A percentile compares a stretch with the other conserved stretches of the same genome.
These are phyloP conservation scores for Laspeyria flexula DNA, from an alignment of 2,888 invertebrate species.

Conservation along the genomic window DNA sequence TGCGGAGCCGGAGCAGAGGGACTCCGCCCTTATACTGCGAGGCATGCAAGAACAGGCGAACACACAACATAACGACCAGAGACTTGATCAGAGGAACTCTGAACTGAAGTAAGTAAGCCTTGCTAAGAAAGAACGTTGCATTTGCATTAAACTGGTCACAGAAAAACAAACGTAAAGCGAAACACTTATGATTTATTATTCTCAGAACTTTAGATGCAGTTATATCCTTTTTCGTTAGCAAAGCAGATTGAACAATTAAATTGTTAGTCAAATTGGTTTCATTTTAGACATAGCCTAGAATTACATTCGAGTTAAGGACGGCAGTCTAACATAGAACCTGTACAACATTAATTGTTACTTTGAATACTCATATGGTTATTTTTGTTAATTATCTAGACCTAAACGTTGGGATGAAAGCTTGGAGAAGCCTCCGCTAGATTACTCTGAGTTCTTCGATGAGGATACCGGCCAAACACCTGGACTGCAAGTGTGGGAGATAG, in stretches of 20 bases:
- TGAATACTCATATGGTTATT: background rate
- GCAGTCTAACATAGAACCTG: too few relatives aligned
- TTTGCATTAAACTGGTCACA: too few relatives aligned
- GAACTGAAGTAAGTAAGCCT: slow-evolving; percentile 88
- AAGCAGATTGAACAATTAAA: too few relatives aligned
- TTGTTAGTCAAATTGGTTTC: too few relatives aligned
- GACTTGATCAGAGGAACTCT: slow-evolving; percentile 83
- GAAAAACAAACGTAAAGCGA: too few relatives aligned
- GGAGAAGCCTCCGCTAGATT: slow-evolving; percentile 97
- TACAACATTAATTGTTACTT: too few relatives aligned
- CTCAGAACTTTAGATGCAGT: too few relatives aligned
- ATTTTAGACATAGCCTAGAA: too few relatives aligned
- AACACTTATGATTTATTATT: too few relatives aligned
- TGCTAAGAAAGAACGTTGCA: too few relatives aligned
- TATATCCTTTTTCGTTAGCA: too few relatives aligned
- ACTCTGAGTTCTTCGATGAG: slow-evolving; percentile 98
- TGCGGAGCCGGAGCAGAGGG: slow-evolving; percentile 88
- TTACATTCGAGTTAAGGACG: too few relatives aligned
- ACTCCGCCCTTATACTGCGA: slow-evolving; percentile 95
- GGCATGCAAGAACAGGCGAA: slow-evolving; percentile 89
- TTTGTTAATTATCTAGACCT: slow-evolving; percentile 85
- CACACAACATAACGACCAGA: slow-evolving; percentile 89
- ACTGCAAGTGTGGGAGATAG: slow-evolving; percentile 99
- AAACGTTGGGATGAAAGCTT: slow-evolving; percentile 98
- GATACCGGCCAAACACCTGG: slow-evolving; percentile 97